phyloP scores from a whole-genome alignment of 2,888 invertebrate species.

The Agrotis clavis region DNA sequence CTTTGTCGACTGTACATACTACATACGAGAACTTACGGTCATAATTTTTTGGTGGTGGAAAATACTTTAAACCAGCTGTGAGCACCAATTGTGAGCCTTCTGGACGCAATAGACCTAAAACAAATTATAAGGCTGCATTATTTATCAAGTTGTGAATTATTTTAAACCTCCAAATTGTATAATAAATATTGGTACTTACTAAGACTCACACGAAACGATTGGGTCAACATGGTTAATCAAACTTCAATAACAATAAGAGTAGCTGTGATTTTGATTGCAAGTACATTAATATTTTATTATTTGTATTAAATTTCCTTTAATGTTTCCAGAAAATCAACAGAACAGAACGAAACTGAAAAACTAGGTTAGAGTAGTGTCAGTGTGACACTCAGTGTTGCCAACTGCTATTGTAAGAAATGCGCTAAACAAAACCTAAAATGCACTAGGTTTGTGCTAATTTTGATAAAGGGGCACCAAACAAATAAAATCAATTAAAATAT shows the following conservation, averaged over 20 bases:
- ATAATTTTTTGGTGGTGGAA: conserved; percentile 93
- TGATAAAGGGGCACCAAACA: too few species aligned
- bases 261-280: background rate
- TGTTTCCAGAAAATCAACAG: conserved; percentile 12
- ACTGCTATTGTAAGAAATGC: too few species aligned
- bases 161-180: too few species aligned
- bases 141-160: background rate
- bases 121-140: background rate
- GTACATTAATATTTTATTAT: conserved; percentile 13
- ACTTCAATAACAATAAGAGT: conserved; percentile 6
- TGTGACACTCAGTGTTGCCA: background rate
- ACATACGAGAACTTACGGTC: conserved; percentile 89
- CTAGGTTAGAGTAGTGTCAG: conserved; percentile 14
- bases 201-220: conserved; percentile 63
- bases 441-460: too few species aligned
- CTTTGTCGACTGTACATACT: too few species aligned
- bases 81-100: conserved; percentile 75
- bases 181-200: conserved; percentile 56
- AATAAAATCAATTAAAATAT: too few species aligned
- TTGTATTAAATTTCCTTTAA: too few species aligned
- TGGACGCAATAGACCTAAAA: conserved; percentile 78
- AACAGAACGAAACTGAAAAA: background rate
- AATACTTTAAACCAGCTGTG: conserved; percentile 92
- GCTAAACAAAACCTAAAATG: too few species aligned
- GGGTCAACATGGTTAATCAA: conserved; percentile 56